Evolutionary conservation across 37 sponge, comb jelly and placozoan species (phyloP).

Genomic region (Axinella damicornis): DNA sequence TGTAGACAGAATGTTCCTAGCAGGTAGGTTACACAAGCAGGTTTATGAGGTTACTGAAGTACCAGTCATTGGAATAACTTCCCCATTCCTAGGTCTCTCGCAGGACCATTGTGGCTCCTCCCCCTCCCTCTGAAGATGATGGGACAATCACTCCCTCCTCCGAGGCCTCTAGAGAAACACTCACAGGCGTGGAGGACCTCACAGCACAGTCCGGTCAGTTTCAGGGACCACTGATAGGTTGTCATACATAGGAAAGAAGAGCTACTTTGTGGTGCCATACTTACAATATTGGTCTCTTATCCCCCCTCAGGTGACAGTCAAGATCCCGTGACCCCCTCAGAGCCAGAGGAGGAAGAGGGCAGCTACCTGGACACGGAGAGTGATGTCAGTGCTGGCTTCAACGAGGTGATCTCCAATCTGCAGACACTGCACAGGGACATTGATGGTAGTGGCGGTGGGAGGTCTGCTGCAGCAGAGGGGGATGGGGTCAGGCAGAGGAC

Average conservation of each 20-base stretch:
- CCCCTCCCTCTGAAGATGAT: neutral
- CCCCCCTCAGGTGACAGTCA: neutral
- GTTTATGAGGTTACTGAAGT: too few relatives aligned
- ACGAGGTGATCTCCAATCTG: slow-evolving; percentile 16
- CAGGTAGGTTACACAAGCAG: too few relatives aligned
- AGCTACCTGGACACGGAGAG: slow-evolving; percentile 21
- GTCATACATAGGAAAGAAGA: too few relatives aligned
- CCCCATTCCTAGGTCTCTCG: too few relatives aligned
- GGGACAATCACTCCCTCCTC: neutral
- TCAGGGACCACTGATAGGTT: too few relatives aligned
- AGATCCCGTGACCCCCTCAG: neutral
- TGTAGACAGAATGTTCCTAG: too few relatives aligned
- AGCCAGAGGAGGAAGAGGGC: neutral
- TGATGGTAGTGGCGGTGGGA: neutral
- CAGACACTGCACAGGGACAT: slow-evolving; percentile 7
- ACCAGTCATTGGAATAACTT: too few relatives aligned
- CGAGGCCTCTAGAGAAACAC: neutral
- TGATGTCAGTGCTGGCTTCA: slow-evolving; percentile 19
- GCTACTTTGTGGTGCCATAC: too few relatives aligned
- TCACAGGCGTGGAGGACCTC: slow-evolving; percentile 3
- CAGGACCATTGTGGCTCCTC: neutral
- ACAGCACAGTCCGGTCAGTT: neutral
- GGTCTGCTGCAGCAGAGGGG: too few relatives aligned
- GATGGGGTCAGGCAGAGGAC: too few relatives aligned
- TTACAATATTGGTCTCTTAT: neutral